Evolutionary conservation across 2,888 invertebrate genomes (phyloP).

Genomic region (Tenthredo distinguenda): DNA sequence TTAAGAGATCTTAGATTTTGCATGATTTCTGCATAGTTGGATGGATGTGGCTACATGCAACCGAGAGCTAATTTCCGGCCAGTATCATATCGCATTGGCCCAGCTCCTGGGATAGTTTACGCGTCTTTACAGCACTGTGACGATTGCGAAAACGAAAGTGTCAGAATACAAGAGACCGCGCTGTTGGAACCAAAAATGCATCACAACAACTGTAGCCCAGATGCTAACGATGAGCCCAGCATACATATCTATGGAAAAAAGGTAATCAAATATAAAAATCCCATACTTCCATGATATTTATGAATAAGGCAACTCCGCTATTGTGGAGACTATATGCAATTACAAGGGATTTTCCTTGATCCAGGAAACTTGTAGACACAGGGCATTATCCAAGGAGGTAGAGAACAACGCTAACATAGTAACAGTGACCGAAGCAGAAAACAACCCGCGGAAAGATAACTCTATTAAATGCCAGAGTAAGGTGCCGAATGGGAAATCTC

Average conservation of each 20-base stretch:
- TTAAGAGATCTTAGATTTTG: constrained; percentile 57
- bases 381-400: neutral
- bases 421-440: neutral
- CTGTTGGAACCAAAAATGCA: constrained; percentile 59
- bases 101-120: constrained; percentile 67
- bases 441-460: neutral
- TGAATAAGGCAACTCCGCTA: no score
- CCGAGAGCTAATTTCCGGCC: constrained; percentile 70
- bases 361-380: constrained; percentile 47
- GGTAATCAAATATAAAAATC: constrained; percentile 50
- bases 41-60: constrained; percentile 74
- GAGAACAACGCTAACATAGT: constrained; percentile 31
- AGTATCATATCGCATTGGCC: constrained; percentile 67
- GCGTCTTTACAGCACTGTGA: constrained; percentile 65
- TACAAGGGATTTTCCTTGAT: neutral
- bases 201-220: constrained; percentile 55
- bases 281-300: neutral
- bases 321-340: neutral
- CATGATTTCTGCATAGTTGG: constrained; percentile 69
- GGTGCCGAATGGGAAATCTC: constrained; percentile 20
- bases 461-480: constrained; percentile 12
- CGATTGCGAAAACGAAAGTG: constrained; percentile 64
- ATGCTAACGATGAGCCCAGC: constrained; percentile 53
- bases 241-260: constrained; percentile 56
- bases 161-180: constrained; percentile 63